phyloP scores from a whole-genome alignment of 2,797 vertebrate genomes.

The Leuciscus waleckii region DNA sequence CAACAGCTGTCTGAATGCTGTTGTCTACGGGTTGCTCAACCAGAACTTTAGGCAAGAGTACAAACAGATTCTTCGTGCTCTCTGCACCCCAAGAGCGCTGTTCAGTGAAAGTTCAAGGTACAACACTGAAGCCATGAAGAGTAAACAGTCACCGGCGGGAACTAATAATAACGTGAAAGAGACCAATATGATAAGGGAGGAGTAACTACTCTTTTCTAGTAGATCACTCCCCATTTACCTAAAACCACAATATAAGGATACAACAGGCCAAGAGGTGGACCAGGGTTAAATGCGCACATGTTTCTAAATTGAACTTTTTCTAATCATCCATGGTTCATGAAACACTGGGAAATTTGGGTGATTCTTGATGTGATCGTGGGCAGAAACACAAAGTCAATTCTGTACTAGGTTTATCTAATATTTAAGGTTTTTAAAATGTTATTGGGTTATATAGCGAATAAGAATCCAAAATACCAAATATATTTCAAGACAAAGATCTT shows the following conservation, averaged over 20 bases:
- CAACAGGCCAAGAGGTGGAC: constrained; percentile 1
- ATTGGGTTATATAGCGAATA: background rate
- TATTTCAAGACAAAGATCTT: background rate
- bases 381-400: background rate
- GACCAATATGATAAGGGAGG: constrained; percentile 28
- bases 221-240: background rate
- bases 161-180: constrained; percentile 60
- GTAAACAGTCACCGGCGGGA: constrained; percentile 49
- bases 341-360: background rate
- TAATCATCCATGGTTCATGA: background rate
- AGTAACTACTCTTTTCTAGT: constrained; percentile 30
- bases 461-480: background rate
- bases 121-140: constrained; percentile 53
- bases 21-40: constrained; percentile 57
- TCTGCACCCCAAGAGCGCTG: constrained; percentile 45
- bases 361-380: background rate
- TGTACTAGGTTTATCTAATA: background rate
- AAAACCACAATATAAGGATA: background rate
- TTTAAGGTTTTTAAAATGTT: background rate
- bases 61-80: constrained; percentile 53
- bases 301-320: background rate
- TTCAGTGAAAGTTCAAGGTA: constrained; percentile 47
- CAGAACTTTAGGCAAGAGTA: constrained; percentile 62
- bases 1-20: constrained; percentile 62
- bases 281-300: background rate